Conservation (phyloP, 2,113 vertebrate genomes). For the Jacana jacana region DNA sequence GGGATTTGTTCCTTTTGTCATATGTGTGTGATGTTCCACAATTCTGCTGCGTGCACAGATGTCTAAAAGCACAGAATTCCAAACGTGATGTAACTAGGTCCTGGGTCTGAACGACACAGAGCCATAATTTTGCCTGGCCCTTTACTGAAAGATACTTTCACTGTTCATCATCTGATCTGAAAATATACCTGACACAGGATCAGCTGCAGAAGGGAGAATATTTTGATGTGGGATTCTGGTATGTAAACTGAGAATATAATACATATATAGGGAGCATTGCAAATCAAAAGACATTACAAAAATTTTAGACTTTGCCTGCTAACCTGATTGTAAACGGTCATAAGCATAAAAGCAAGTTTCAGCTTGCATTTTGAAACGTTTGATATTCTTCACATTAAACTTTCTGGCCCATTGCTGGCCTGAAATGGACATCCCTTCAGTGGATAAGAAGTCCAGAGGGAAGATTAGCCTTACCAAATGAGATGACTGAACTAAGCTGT, state of each 20-base stretch:
- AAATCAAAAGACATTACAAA: neutral
- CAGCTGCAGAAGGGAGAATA: neutral
- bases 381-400: neutral
- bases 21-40: neutral
- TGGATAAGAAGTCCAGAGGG: neutral
- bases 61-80: neutral
- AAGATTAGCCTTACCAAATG: neutral
- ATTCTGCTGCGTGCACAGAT: neutral
- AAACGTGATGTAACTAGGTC: neutral
- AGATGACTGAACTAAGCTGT: neutral
- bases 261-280: neutral
- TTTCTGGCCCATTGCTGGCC: neutral
- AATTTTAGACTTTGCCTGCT: neutral
- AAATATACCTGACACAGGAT: neutral
- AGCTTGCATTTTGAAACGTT: neutral
- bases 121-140: neutral
- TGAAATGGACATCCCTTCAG: neutral
- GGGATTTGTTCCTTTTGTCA: neutral
- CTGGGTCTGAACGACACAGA: neutral
- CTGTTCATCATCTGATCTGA: neutral
- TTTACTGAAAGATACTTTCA: neutral
- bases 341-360: neutral
- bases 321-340: neutral
- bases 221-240: neutral
- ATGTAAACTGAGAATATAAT: neutral